A percentile compares a stretch with the other conserved stretches of the same genome.
Evolutionary conservation across 2,113 vertebrate genomes (phyloP).

Genomic region (Seriola quinqueradiata): DNA sequence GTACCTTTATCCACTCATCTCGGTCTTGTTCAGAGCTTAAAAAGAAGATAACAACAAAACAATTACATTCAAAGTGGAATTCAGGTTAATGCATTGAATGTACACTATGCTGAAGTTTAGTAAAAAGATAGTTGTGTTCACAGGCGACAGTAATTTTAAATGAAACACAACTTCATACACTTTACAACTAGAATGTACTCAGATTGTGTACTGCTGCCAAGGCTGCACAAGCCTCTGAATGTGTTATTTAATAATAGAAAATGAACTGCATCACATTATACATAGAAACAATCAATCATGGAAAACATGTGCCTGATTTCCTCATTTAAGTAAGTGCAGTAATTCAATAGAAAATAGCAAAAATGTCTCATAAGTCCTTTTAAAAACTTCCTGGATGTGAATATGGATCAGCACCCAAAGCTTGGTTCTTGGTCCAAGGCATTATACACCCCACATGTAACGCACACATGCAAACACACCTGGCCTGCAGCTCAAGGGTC

Average conservation of each 20-base stretch:
- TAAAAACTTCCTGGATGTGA: no score
- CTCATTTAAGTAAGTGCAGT: no score
- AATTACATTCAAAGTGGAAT: neutral
- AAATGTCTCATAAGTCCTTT: no score
- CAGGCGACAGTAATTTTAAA: neutral
- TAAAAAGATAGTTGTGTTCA: neutral
- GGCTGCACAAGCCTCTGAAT: neutral
- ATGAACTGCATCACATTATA: neutral
- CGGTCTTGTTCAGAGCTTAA: conserved; percentile 92
- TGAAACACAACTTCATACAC: neutral
- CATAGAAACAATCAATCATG: no score
- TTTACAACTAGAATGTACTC: neutral
- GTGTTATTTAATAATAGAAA: neutral
- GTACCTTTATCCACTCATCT: conserved; percentile 96
- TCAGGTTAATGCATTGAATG: neutral
- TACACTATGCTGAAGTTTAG: neutral
- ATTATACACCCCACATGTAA: neutral
- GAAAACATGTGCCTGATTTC: no score
- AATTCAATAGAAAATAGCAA: no score
- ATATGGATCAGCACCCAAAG: no score
- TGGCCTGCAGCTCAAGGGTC: conserved; percentile 93
- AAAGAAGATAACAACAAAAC: conserved; percentile 29
- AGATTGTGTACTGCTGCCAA: neutral
- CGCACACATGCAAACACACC: conserved; percentile 75
- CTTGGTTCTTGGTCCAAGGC: no score